These are phyloP conservation scores for Odontamblyopus lacepedii DNA, from an alignment of 2,797 vertebrate genomes.

Conservation along the genomic window DNA sequence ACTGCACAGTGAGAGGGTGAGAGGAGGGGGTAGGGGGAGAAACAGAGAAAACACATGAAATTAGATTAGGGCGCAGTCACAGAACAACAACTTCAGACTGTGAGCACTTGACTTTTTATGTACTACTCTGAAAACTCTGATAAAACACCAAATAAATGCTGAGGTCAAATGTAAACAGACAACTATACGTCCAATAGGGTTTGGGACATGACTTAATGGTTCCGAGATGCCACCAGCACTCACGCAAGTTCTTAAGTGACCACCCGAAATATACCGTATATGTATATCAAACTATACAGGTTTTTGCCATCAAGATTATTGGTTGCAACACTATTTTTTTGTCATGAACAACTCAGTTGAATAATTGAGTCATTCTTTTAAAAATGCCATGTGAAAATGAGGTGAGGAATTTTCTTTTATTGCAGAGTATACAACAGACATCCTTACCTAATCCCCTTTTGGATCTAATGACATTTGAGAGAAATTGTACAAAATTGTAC, in stretches of 20 bases:
- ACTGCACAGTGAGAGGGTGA: conserved; percentile 42
- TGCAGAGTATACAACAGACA: background rate
- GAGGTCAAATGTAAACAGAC: background rate
- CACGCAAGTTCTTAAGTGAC: background rate
- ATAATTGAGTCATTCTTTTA: background rate
- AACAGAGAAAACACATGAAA: conserved; percentile 22
- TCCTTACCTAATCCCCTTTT: no score
- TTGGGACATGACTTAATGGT: background rate
- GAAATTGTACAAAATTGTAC: no score
- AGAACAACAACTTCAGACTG: conserved; percentile 36
- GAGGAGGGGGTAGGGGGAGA: conserved; percentile 2
- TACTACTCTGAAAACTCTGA: conserved; percentile 7
- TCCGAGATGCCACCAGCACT: background rate
- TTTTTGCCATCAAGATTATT: background rate
- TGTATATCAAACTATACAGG: background rate
- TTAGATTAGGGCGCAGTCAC: conserved; percentile 39
- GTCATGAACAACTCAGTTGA: background rate
- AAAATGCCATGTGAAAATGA: background rate
- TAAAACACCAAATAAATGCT: background rate
- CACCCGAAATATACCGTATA: background rate
- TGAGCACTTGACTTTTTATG: conserved; percentile 11
- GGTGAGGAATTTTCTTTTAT: background rate
- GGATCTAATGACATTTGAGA: no score
- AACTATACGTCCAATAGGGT: background rate
- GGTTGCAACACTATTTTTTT: background rate